Base-by-base conservation (phyloP, 2,888 invertebrate species). In the Drosophila nigricruria region DNA sequence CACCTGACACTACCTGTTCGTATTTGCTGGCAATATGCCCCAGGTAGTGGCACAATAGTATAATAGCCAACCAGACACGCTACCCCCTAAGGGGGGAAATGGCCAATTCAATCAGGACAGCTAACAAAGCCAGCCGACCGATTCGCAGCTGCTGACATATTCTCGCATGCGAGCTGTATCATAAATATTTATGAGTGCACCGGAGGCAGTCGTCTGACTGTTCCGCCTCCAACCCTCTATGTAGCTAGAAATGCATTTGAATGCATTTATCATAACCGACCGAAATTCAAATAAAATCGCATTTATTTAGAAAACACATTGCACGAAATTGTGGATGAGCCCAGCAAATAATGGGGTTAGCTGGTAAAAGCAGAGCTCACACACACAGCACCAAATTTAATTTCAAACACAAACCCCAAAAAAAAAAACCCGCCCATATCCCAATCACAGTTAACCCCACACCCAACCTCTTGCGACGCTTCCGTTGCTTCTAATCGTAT, bases 391-490 rank as follows among this genome's bases (percentile, higher is more conserved):
- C 77, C 67, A 81, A 88, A 83, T 90, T 86, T 83, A 78, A 87
- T 90, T 85, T 85, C 68, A 81, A 89, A 88, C 73, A 70, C 61
- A 80, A 85, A 66, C 70, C 73, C 70, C 71, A 69, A 79, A 69
- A 69, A 62, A 73, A 69, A 79, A 69, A 69, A 62, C 73, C 50
- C 60, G 73, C 53, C 74, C 69, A 73, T n/a, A 73, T 71, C 78
- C 82, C 81, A 85, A 81, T 89, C 89, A 89, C 77, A 68, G 77
- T 47, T 57, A 43, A 20, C 43, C 57, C 42, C 38, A 14, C 6
- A 2, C 23, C 25, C 25, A 43, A 5, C 6, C 25, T n/a, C 54
- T 14, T 18, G 25, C 34, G 9, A 58, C 54, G 38, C 68, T 70
- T 52, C 43, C 54, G 57, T 49, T 67, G 53, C 54, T 20, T 57